Conservation (phyloP, 2,888 invertebrate genomes). For the Lacanobia oleracea region DNA sequence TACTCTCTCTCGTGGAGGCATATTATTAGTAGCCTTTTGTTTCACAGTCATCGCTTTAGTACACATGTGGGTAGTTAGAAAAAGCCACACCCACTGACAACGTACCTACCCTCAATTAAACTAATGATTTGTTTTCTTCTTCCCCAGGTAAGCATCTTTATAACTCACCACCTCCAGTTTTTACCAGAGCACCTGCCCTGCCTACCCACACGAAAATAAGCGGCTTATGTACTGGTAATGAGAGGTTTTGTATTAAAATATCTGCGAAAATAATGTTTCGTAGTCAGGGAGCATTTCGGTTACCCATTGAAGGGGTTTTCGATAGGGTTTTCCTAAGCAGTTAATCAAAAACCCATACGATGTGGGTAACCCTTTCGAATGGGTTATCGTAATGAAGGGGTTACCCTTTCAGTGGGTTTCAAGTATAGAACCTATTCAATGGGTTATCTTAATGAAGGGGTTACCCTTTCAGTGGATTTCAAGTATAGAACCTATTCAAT, state of each 20-base stretch:
- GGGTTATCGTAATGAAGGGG: too few species aligned
- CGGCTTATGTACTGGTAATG: conserved; percentile 45
- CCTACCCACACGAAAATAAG: conserved; percentile 19
- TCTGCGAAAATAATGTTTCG: conserved; percentile 4
- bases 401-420: too few species aligned
- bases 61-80: not conserved
- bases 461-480: too few species aligned
- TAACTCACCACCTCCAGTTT: not conserved
- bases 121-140: conserved; percentile 45
- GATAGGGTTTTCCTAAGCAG: too few species aligned
- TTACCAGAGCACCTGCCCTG: not conserved
- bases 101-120: conserved; percentile 2
- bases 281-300: too few species aligned
- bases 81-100: not conserved
- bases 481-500: too few species aligned
- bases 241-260: conserved; percentile 4
- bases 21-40: not conserved
- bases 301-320: too few species aligned
- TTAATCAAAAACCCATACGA: too few species aligned
- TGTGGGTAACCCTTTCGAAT: too few species aligned
- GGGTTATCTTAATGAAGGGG: too few species aligned
- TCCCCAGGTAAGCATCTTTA: conserved; percentile 44
- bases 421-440: too few species aligned
- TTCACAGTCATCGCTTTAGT: not conserved
- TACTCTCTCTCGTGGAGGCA: too few species aligned